phyloP scores from a whole-genome alignment of 1,140 invertebrate species.

The Drosophila asahinai region DNA sequence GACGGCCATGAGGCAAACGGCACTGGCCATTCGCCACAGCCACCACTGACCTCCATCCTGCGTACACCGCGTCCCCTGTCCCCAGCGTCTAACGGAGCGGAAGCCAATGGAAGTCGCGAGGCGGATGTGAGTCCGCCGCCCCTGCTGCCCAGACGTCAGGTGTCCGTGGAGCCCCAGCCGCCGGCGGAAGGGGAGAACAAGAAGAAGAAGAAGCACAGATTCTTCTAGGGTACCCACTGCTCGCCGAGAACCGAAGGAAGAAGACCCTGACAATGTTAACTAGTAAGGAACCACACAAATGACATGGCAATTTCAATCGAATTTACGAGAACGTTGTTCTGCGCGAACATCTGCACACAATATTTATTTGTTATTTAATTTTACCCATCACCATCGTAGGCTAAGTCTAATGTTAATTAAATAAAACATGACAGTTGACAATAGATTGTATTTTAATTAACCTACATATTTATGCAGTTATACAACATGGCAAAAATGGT shows the following conservation, averaged over 20 bases:
- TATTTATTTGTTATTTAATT: slow-evolving; percentile 68
- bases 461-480: too few relatives aligned
- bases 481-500: too few relatives aligned
- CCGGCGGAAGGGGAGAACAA: slow-evolving; percentile 46
- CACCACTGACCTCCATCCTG: slow-evolving; percentile 63
- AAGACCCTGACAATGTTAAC: slow-evolving; percentile 34
- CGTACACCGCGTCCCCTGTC: slow-evolving; percentile 62
- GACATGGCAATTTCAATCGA: slow-evolving; percentile 62
- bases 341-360: slow-evolving; percentile 9
- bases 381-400: slow-evolving; percentile 42
- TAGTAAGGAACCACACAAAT: slow-evolving; percentile 57
- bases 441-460: background rate
- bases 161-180: slow-evolving; percentile 33
- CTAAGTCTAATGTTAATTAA: slow-evolving; percentile 42
- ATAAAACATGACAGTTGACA: slow-evolving; percentile 29
- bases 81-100: slow-evolving; percentile 19
- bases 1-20: slow-evolving; percentile 45
- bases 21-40: background rate
- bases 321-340: slow-evolving; percentile 45
- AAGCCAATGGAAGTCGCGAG: slow-evolving; percentile 5
- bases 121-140: slow-evolving; percentile 61
- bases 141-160: slow-evolving; percentile 57
- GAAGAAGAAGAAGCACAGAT: slow-evolving; percentile 73
- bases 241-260: background rate
- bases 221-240: slow-evolving; percentile 48